A percentile compares a stretch with the other conserved stretches of the same genome.
Evolutionary conservation across 2,797 vertebrate genomes (phyloP).

Genomic region (Cetoscarus ocellatus): DNA sequence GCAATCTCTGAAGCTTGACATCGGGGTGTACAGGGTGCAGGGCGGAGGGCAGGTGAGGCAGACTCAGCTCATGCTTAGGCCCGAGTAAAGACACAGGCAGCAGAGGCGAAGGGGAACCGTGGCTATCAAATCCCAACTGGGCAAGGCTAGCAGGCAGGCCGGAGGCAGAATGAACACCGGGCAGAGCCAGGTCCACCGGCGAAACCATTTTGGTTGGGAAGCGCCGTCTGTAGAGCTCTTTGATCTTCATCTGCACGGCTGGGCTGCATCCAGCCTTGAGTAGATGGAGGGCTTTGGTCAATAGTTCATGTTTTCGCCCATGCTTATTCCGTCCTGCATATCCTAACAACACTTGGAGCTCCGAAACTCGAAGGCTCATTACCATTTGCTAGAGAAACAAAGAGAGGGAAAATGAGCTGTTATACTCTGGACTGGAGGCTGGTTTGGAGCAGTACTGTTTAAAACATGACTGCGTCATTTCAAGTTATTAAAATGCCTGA

Average conservation of each 20-base stretch:
- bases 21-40: constrained; percentile 98
- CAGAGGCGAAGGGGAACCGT: constrained; percentile 91
- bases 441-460: constrained; percentile 10
- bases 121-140: constrained; percentile 91
- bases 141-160: constrained; percentile 90
- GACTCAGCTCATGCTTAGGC: constrained; percentile 97
- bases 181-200: constrained; percentile 93
- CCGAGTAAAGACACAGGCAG: constrained; percentile 96
- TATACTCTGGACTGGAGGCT: constrained; percentile 6
- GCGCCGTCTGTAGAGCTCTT: constrained; percentile 97
- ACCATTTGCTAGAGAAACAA: constrained; percentile 95
- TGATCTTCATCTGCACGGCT: constrained; percentile 99
- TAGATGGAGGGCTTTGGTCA: constrained; percentile 98
- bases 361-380: constrained; percentile 99
- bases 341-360: constrained; percentile 98
- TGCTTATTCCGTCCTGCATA: constrained; percentile 99
- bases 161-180: constrained; percentile 90
- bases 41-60: constrained; percentile 94
- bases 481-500: neutral
- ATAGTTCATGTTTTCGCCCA: constrained; percentile 99
- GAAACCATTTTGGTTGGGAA: constrained; percentile 99
- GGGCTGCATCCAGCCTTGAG: constrained; percentile 98
- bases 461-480: too few species aligned
- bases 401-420: constrained; percentile 42
- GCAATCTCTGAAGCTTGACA: constrained; percentile 98